Evolutionary conservation across 2,888 invertebrate genomes (phyloP), one percentile per base, ranked within the genome.

Genomic region (Electrophaes corylata): DNA sequence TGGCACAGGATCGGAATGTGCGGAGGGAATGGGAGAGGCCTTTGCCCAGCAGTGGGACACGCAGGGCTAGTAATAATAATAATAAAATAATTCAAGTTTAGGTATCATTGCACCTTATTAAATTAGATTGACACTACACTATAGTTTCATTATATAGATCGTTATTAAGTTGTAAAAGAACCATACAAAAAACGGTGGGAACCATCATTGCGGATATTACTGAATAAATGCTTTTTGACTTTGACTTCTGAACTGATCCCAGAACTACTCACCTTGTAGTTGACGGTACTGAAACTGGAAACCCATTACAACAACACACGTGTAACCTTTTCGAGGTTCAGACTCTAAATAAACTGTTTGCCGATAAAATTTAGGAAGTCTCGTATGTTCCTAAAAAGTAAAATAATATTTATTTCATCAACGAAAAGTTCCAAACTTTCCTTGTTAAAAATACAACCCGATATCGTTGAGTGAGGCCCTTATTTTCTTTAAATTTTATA

Each of bases 381-480:
- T 39, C 1, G 23, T 37, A 19, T 19, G 29, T 40, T 3, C 2
- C 18, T n/a, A 31, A 46, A 52, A 43, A 31, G 35, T 48, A 48
- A 54, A 33, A 54, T 44, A 56, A 47, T 58, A 49, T 58, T 45
- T 19, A 53, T 53, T 60, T 50, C 23, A 47, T 55, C 29, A 35
- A 31, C 23, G 3, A 23, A 50, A 56, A 52, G 58, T 46, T 57
- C 6, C 33, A n/a, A 59, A 68, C 47, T 63, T 64, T 52, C 58
- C 59, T 60, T 59, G 65, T 69, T 70, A 64, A 64, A n/a, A 61
- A 63, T 61, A 63, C 55, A 59, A 62, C 33, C 16, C 45, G 56
- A 60, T 62, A 51, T 53, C 37, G 37, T 26, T 54, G 57, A 33
- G 23, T n/a, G 26, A 18, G 35, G 16, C 8, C n/a, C 10, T 8